These are phyloP conservation scores for Todiramphus saurophagus DNA, from an alignment of 2,113 vertebrate species.

Conservation along the genomic window DNA sequence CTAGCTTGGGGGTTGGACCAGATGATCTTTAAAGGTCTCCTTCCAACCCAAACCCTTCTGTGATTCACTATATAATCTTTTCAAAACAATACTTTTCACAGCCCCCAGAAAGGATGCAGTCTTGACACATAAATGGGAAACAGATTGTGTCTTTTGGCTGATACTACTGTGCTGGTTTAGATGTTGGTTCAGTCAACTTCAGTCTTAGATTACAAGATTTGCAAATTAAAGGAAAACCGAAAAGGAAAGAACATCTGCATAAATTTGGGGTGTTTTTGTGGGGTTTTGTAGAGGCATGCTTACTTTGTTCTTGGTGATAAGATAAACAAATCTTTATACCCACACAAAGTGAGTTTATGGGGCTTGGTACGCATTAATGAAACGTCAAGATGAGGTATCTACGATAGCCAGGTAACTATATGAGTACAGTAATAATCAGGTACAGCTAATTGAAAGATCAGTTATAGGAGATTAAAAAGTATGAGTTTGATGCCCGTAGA, in stretches of 20 bases:
- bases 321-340: neutral
- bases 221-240: conserved; percentile 94
- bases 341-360: neutral
- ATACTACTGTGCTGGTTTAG: conserved; percentile 82
- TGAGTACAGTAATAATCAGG: neutral
- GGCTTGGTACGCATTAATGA: neutral
- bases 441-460: neutral
- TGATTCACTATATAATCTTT: conserved; percentile 81
- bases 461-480: neutral
- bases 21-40: neutral
- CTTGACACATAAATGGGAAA: conserved; percentile 96
- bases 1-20: conserved; percentile 62
- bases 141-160: conserved; percentile 91
- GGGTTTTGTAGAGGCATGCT: conserved; percentile 73
- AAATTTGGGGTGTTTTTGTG: conserved; percentile 72
- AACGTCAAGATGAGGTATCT: neutral
- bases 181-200: conserved; percentile 87
- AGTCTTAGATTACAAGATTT: conserved; percentile 97
- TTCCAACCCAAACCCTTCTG: neutral
- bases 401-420: neutral
- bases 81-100: conserved; percentile 89
- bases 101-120: conserved; percentile 89
- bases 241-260: conserved; percentile 83
- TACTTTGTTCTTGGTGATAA: conserved; percentile 41
- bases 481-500: neutral